Evolutionary conservation across 2,113 vertebrate species (phyloP).

Genomic region (Cyanoramphus novaezelandiae): DNA sequence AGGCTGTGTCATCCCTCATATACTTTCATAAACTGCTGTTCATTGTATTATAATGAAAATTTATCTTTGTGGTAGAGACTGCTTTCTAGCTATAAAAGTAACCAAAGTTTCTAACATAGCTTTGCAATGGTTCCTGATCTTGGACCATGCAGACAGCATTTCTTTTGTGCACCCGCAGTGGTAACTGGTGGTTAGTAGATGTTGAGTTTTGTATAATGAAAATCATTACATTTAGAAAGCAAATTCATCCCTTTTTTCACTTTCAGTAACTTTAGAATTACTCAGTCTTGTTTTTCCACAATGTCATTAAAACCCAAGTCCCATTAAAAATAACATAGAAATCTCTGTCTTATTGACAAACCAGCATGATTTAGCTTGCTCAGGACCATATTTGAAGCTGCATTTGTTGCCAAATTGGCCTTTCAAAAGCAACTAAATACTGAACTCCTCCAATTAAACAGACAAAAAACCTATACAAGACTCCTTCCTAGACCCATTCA

Average conservation of each 20-base stretch:
- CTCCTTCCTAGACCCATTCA: not conserved
- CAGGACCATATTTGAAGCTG: not conserved
- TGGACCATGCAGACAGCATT: not conserved
- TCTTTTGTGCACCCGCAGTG: not conserved
- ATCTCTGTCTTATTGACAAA: not conserved
- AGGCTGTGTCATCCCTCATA: not conserved
- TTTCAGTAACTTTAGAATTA: not conserved
- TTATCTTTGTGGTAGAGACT: not conserved
- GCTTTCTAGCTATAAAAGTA: not conserved
- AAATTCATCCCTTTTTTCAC: not conserved
- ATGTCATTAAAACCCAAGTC: not conserved
- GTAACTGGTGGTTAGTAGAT: not conserved
- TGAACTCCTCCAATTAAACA: not conserved
- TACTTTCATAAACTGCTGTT: not conserved
- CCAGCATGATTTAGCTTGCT: not conserved
- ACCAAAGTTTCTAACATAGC: not conserved
- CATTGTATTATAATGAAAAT: not conserved
- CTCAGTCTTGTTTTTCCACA: not conserved
- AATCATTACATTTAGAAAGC: not conserved
- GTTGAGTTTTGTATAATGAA: not conserved
- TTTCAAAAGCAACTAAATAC: constrained; percentile 22
- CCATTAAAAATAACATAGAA: not conserved
- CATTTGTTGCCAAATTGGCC: not conserved
- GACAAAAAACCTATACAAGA: not conserved
- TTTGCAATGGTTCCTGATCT: not conserved